Evolutionary conservation across 53 echinoderm and acorn worm genomes (phyloP), one percentile per base, ranked within the genome.

Genomic region (Echinarachnius parma): DNA sequence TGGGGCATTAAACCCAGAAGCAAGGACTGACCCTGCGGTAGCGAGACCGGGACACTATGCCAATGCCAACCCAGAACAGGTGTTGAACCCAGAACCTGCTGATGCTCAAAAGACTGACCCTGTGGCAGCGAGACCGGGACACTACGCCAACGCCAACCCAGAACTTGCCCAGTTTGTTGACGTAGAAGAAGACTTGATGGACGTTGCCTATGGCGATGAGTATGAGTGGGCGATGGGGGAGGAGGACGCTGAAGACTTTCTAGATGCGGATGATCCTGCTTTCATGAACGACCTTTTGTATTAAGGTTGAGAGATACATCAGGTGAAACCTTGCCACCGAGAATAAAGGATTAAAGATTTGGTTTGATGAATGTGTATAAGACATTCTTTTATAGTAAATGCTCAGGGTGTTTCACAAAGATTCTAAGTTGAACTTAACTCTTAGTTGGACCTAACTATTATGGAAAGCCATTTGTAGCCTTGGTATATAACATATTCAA

Each of bases 251-350:
- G 77, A 83, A 14, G 83, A 66, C 48, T 83, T 83, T 34, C 66
- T 83, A 18, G 77, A 83, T 77, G 83, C 83, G 10, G 77, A 83
- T 59, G 83, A 83, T 31, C 83, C 83, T 31, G 62, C 83, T 9
- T 21, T 61, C 21, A 65, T 77, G 77, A 30, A 83, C 27, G 83
- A 83, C 48, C 44, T 62, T 24, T 39, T 75, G 55, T 75, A 64
- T 21, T n/a, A 53, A 23, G 49, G 61, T 13, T 81, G 48, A 79
- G 9, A 29, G 36, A 62, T n/a, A n/a, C n/a, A n/a, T n/a, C n/a
- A n/a, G n/a, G n/a, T n/a, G n/a, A n/a, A n/a, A n/a, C n/a, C n/a
- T n/a, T n/a, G n/a, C n/a, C n/a, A n/a, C n/a, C n/a, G n/a, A n/a
- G n/a, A n/a, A n/a, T n/a, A n/a, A n/a, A n/a, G n/a, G n/a, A n/a